Evolutionary conservation across 2,797 vertebrate genomes (phyloP), one percentile per base, ranked within the genome.

Genomic region (Eidolon dupreanum): DNA sequence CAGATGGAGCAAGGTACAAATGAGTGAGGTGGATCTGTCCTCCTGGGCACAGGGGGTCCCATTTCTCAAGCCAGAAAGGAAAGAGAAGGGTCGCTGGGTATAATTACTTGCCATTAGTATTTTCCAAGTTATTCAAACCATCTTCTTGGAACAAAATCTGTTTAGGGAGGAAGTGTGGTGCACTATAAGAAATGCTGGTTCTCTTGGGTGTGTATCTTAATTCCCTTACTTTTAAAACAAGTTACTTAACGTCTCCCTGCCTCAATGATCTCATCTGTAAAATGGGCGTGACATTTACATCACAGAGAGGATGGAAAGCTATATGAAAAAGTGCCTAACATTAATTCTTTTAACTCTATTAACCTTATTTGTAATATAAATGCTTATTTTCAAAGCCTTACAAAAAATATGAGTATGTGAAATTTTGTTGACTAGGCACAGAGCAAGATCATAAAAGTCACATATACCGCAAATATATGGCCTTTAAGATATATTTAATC

Each of bases 191-290:
- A 94, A 95, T 19, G 26, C 28, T 3, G 63, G 46, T 31, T 87
- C 78, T 93, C 61, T 49, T 71, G 61, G 61, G 51, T 53, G 38
- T 57, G 53, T 70, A 51, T 36, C 73, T 90, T 57, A 28, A 71
- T 82, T 51, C 90, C 36, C 10, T n/a, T 77, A 92, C 75, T 94
- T 93, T 85, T 92, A 73, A 88, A 95, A 71, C 75, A 86, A 87
- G 73, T 77, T 92, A 87, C 79, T 81, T 51, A 79, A 61, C 43
- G 17, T 41, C 87, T 91, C 83, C 70, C 59, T 0, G 0, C 78
- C 70, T 83, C 77, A 61, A n/a, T 83, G 88, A 97, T 73, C 61
- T 94, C 95, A 96, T 86, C 66, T 36, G 46, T 78, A 63, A 88
- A 53, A 83, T 16, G 66, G 74, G 53, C 1, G 3, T 83, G 92